Conservation (phyloP, 2,797 vertebrate species). For the Pyrrhura leucotis region DNA sequence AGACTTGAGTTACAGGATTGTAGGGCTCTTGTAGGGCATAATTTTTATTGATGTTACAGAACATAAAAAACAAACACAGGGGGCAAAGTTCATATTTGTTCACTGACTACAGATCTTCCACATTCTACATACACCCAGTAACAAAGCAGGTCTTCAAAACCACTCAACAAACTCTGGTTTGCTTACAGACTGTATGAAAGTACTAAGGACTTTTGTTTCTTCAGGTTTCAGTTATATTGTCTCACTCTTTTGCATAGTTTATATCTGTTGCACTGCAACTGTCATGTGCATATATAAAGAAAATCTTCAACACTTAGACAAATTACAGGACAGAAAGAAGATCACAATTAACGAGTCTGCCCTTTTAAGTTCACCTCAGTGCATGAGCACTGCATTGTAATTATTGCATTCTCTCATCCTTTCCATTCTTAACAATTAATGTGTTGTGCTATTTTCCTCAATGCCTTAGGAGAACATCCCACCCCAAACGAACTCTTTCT, state of each 20-base stretch:
- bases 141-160: not conserved
- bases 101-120: not conserved
- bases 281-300: not conserved
- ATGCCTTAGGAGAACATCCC: not conserved
- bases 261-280: not conserved
- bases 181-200: not conserved
- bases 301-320: not conserved
- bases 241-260: not conserved
- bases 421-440: not conserved
- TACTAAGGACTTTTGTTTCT: not conserved
- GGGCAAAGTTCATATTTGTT: not conserved
- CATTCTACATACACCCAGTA: not conserved
- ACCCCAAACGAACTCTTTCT: not conserved
- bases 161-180: not conserved
- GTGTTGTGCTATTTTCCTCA: not conserved
- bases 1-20: slow-evolving; percentile 8
- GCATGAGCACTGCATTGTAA: accelerated
- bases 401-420: not conserved
- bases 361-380: not conserved
- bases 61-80: not conserved
- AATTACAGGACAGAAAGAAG: not conserved
- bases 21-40: not conserved
- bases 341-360: not conserved
- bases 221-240: not conserved
- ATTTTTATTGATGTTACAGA: not conserved